Base-by-base conservation (phyloP, 2,797 vertebrate genomes). In the Poecilia velifera region DNA sequence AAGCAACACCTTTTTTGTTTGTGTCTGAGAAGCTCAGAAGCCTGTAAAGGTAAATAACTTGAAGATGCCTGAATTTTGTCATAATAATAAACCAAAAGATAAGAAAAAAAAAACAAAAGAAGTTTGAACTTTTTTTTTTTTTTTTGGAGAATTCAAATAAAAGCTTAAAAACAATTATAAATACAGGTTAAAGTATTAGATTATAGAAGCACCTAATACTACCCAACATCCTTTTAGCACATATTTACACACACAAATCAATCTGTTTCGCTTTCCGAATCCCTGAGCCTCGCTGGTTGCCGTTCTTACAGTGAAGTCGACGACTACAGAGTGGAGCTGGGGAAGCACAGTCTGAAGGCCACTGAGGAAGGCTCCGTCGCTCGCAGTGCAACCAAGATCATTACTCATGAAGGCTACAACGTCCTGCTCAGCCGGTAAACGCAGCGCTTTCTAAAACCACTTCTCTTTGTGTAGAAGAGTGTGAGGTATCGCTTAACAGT, bases 321-420 rank as follows among this genome's bases (percentile, higher is more conserved):
- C 73, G 93, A 85, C 20, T 97, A 97, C 83, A 93, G 93, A 10
- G 96, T 97, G 78, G 57, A 83, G 76, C 88, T 97, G 62, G 97
- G 97, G 3, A 96, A 95, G 79, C 95, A 97, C 86, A 95, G 89
- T 88, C 95, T 98, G 51, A 76, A 66, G 78, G 45, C 20, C 1
- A 25, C 0, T 0, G 97, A 97, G 75, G 0, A 84, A 0, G 96
- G 94, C 43, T 95, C 96, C 0, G 0, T 89, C n/a, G 74, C 92
- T 1, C 91, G 39, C 34, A 0, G 36, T 0, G 92, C 96, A 4
- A 76, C 87, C 49, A 93, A 88, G 80, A 87, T 94, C 25, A 47
- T 97, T 76, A 94, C 95, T 34, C 93, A 97, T 0, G 46, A 94
- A 66, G 71, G n/a, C 5, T 97, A 97, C 96, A 82, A 95, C 86